Evolutionary conservation across 2,113 vertebrate genomes (phyloP), one percentile per base, ranked within the genome.

Genomic region (Misgurnus mizolepis): DNA sequence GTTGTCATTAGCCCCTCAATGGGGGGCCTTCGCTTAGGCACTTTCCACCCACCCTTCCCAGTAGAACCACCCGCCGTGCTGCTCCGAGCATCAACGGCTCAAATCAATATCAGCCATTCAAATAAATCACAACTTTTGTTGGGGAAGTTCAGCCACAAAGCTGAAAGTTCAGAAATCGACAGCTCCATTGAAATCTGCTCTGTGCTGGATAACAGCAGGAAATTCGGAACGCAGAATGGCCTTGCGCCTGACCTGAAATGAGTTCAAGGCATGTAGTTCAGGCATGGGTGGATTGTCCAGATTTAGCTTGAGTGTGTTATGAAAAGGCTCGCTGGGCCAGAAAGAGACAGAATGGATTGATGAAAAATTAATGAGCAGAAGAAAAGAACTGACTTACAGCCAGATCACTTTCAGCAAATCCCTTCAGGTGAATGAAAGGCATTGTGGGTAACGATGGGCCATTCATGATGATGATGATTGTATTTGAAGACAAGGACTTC

Each of bases 101-200:
- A 67, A 78, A 78, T 82, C 76, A 72, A 78, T 82, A 67, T 15
- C 53, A 40, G 49, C 76, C 69, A 79, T 72, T 72, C 68, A 73
- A 73, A 73, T 66, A 43, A 79, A 73, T 62, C 69, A 73, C 34
- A 72, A 66, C 69, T 72, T 66, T 34, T 73, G 47, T 17, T n/a
- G 3, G 17, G 68, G 60, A 80, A 47, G 58, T 64, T n/a, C 58
- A 82, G 72, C 41, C 45, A 9, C 72, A 43, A 61, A 62, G 56
- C 58, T 12, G 40, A 61, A 50, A 75, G 56, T 75, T 75, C 72
- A 62, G n/a, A 62, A 61, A 75, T 61, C 41, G 56, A 75, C 72
- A 58, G 56, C n/a, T 61, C 12, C 41, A 69, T 69, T 34, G 43
- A 76, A 70, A 62, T 61, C 10, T 22, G 27, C 18, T 56, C 9